Evolutionary conservation across 2,888 invertebrate species (phyloP), one percentile per base, ranked within the genome.

Genomic region (Dryadula phaetusa): DNA sequence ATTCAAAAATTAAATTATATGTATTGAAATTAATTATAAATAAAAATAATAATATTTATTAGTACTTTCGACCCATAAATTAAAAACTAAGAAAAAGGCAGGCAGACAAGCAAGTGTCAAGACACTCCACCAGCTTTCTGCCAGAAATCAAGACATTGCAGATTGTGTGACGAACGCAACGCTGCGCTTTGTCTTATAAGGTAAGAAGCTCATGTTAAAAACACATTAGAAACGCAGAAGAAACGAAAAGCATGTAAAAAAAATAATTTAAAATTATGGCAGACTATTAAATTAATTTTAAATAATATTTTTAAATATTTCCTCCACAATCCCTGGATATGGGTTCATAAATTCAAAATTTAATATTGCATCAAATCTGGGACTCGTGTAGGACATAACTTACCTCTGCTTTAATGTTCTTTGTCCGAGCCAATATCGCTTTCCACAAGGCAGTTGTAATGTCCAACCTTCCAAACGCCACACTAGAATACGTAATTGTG

Each of bases 401-500:
- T 65, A 62, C 44, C 60, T 42, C 32, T 20, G 47, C 34, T 65
- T 65, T 56, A 37, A 44, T 32, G 65, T 65, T 54, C 64, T 65
- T 61, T 69, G 69, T 62, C 62, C 42, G 37, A 65, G 62, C 62
- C 62, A 66, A 66, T 66, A 65, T 62, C 61, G 46, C 47, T 65
- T 64, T 28, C 64, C 64, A 63, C 49, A 42, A 62, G 62, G 53
- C 37, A 63, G 56, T 63, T 62, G 53, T 69, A 64, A 63, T 70
- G 66, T 61, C 66, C 69, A 66, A 53, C 64, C 63, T 66, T 66
- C 53, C 62, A 62, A 46, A 58, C 61, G 60, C 68, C 25, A 25
- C 58, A 25, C 32, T 66, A 58, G 66, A 66, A 69, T 66, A 69
- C 63, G 47, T 61, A 58, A 69, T 62, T 69, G 46, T 61, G 53